Conservation (phyloP, 2,888 invertebrate species). For the Drosophila flavopinicola region DNA sequence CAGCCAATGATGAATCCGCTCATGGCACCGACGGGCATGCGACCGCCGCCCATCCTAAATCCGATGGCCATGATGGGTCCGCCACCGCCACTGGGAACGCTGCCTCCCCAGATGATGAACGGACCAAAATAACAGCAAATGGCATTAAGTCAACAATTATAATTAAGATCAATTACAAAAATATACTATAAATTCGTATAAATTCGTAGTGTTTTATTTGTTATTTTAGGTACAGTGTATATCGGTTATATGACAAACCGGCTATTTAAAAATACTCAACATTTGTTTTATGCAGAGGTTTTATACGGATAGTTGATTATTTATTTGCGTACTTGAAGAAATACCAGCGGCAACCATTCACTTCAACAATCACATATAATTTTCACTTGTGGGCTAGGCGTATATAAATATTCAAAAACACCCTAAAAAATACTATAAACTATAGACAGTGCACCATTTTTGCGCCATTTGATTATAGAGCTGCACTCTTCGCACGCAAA, state of each 20-base stretch:
- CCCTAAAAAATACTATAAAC: constrained; percentile 26
- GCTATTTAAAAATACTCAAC: too few relatives aligned
- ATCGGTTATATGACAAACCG: too few relatives aligned
- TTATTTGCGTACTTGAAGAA: background rate
- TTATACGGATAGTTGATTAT: too few relatives aligned
- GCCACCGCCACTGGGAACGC: constrained; percentile 89
- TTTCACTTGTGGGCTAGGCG: too few relatives aligned
- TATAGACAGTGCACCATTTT: constrained; percentile 16
- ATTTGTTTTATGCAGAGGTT: too few relatives aligned
- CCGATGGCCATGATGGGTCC: constrained; percentile 91
- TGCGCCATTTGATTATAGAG: constrained; percentile 6
- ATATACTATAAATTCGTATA: constrained; percentile 19
- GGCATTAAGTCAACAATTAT: constrained; percentile 26
- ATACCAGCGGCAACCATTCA: background rate
- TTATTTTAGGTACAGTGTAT: too few relatives aligned
- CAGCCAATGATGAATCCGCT: constrained; percentile 91
- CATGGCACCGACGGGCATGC: constrained; percentile 84
- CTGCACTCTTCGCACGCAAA: constrained; percentile 37
- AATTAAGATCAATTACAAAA: constrained; percentile 37
- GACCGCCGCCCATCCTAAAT: constrained; percentile 90
- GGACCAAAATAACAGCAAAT: constrained; percentile 85
- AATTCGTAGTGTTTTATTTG: background rate
- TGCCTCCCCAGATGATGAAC: constrained; percentile 89
- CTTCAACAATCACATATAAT: background rate
- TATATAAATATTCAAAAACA: constrained; percentile 20